A percentile compares a stretch with the other conserved stretches of the same genome.
These are phyloP conservation scores for Gila orcuttii DNA, from an alignment of 2,113 vertebrate species.

Conservation along the genomic window DNA sequence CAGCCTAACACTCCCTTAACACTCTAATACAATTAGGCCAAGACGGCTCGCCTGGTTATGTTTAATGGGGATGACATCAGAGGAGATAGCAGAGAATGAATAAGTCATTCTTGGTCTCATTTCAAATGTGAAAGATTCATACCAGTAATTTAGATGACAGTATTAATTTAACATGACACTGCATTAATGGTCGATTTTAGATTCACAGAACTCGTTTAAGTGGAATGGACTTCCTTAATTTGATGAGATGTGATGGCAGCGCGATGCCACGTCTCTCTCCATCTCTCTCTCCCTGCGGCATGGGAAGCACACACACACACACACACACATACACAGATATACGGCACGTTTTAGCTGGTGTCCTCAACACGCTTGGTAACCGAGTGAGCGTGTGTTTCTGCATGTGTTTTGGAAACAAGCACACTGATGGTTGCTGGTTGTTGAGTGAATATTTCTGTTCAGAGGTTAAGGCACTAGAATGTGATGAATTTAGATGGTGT, in stretches of 20 bases:
- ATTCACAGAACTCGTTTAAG: constrained; percentile 85
- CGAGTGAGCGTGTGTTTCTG: constrained; percentile 41
- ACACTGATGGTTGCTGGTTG: constrained; percentile 56
- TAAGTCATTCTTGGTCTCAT: constrained; percentile 64
- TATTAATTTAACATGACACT: constrained; percentile 77
- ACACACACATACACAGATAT: background rate
- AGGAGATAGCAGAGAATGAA: constrained; percentile 61
- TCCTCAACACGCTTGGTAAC: constrained; percentile 34
- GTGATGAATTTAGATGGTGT: constrained; percentile 80
- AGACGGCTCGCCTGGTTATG: constrained; percentile 52
- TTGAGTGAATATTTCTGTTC: constrained; percentile 79
- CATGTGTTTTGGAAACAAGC: constrained; percentile 44
- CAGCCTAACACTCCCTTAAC: constrained; percentile 50
- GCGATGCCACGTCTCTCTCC: constrained; percentile 77
- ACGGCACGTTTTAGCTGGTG: constrained; percentile 18
- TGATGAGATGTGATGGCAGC: constrained; percentile 80
- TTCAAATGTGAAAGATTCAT: constrained; percentile 65
- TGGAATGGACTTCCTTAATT: constrained; percentile 76
- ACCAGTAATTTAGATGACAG: constrained; percentile 66
- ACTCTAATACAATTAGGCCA: constrained; percentile 60
- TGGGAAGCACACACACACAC: constrained; percentile 33
- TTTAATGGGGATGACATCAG: constrained; percentile 62
- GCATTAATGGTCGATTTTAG: constrained; percentile 79
- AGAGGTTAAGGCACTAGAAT: constrained; percentile 81
- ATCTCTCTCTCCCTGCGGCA: constrained; percentile 55